Percentiles rank a stretch among this genome's conserved stretches.
Conservation (phyloP, 2,888 invertebrate species). For the Pardosa pseudoannulata region DNA sequence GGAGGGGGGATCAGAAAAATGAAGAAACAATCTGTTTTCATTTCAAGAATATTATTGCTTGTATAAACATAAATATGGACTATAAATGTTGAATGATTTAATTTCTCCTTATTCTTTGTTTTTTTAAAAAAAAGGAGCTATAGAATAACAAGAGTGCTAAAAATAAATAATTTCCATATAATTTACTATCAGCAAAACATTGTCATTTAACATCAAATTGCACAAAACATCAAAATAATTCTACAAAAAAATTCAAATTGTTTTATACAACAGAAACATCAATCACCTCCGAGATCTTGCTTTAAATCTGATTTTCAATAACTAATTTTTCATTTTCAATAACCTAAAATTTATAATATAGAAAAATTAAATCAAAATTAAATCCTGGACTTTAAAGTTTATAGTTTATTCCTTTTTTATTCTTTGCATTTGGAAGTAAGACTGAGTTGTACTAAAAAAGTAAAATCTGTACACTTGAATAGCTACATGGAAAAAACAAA, state of each 20-base stretch:
- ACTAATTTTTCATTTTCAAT: neutral
- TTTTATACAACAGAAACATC: slow-evolving; percentile 53
- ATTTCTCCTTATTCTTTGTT: neutral
- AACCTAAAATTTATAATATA: neutral
- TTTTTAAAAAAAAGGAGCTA: slow-evolving; percentile 26
- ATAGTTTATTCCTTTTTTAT: neutral
- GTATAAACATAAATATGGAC: slow-evolving; percentile 15
- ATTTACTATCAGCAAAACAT: slow-evolving; percentile 63
- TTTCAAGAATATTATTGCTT: slow-evolving; percentile 29
- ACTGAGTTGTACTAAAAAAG: slow-evolving; percentile 43
- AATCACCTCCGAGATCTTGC: slow-evolving; percentile 36
- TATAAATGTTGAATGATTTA: slow-evolving; percentile 10
- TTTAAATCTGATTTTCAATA: neutral
- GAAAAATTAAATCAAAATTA: neutral
- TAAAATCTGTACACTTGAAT: slow-evolving; percentile 59
- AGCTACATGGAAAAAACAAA: slow-evolving; percentile 54
- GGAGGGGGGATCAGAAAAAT: neutral
- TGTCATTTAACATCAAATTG: slow-evolving; percentile 58
- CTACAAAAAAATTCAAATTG: slow-evolving; percentile 31
- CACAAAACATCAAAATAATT: slow-evolving; percentile 53
- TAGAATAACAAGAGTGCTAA: slow-evolving; percentile 36
- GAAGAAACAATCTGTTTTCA: slow-evolving; percentile 19
- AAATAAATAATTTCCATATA: slow-evolving; percentile 52
- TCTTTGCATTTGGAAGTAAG: slow-evolving; percentile 20
- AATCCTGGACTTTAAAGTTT: too few species aligned